Conservation (phyloP, 2,797 vertebrate genomes). For the Oreochromis grahami region DNA sequence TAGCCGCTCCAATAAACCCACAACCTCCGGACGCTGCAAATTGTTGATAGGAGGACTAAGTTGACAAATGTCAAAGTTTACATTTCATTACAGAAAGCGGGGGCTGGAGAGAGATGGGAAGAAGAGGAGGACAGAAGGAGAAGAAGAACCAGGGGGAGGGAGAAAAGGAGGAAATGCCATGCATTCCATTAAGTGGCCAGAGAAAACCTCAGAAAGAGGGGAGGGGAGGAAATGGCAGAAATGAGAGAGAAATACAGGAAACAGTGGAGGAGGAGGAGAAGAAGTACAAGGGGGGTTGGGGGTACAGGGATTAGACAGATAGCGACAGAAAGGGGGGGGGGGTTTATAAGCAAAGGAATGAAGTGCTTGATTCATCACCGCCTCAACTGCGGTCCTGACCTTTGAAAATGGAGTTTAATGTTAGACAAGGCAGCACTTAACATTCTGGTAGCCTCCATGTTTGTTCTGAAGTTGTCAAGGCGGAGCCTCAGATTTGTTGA, state of each 20-base stretch:
- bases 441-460: constrained; percentile 58
- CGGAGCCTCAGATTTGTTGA: not conserved
- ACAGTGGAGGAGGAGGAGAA: constrained; percentile 3
- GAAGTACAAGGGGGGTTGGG: not conserved
- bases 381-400: constrained; percentile 49
- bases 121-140: not conserved
- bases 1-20: constrained; percentile 38
- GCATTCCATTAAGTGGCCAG: constrained; percentile 73
- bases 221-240: constrained; percentile 26
- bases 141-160: constrained; percentile 1
- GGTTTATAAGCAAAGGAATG: constrained; percentile 33
- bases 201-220: constrained; percentile 48
- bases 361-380: constrained; percentile 57
- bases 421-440: constrained; percentile 57
- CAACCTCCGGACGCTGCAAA: constrained; percentile 9
- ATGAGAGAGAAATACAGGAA: constrained; percentile 43
- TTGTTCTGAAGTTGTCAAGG: constrained; percentile 43
- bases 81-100: constrained; percentile 60
- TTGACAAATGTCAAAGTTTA: constrained; percentile 74
- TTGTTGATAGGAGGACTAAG: constrained; percentile 47
- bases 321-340: constrained; percentile 22
- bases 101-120: not conserved
- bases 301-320: constrained; percentile 11
- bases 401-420: constrained; percentile 63
- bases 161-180: constrained; percentile 62